Evolutionary conservation across 2,797 vertebrate species (phyloP), one percentile per base, ranked within the genome.

Genomic region (Scolopax bukidnonensis): DNA sequence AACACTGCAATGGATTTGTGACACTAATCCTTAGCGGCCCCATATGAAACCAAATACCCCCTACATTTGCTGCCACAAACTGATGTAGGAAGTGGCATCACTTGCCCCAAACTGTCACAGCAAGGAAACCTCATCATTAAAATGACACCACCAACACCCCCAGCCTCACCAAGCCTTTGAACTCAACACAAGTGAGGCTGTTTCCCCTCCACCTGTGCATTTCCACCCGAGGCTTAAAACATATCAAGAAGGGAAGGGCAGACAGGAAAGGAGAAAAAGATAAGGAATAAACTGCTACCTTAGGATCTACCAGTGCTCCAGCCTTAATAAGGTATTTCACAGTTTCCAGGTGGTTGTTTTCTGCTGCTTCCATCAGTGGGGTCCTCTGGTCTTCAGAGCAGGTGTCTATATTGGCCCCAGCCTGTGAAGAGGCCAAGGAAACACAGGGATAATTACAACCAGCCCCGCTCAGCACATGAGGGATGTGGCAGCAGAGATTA

Each of bases 241-340:
- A 25, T 57, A 11, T 16, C 32, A 16, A 51, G 30, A 43, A 65
- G 74, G 53, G 71, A 77, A 75, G 1, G 10, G 2, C 4, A 19
- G 23, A 27, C 59, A 71, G 36, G 36, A 36, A 36, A 95, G 92
- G 56, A 95, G 33, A 50, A 90, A 86, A 69, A 43, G 12, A 3
- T 4, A 83, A 71, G 68, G 24, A 80, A 57, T 28, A 16, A 82
- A 56, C 0, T 16, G 4, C 4, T 96, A 99, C 99, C 99, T 99
- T 99, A 45, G 99, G 99, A 82, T 98, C 97, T 67, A 99, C 95
- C 3, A 99, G 97, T 2, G 99, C 99, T 83, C 99, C 99, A 3
- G 99, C 99, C 96, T 99, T 99, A 84, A 99, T 98, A 95, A 99
- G 98, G 97, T 99, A 99, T 97, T 98, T 99, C 93, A 99, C 99